Conservation (phyloP, 1,140 invertebrate genomes). For the Reticulitermes speratus region DNA sequence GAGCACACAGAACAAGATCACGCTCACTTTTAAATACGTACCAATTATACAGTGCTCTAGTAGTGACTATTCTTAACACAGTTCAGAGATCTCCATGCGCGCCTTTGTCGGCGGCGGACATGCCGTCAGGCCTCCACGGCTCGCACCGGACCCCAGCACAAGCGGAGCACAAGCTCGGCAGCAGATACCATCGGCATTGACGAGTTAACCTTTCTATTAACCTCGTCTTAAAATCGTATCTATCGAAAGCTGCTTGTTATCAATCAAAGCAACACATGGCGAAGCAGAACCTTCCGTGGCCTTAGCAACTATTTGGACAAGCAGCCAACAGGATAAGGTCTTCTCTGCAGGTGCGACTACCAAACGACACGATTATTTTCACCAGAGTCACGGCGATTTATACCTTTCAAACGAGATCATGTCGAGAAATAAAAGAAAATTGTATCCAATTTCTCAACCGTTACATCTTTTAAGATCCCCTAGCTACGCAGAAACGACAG, state of each 20-base stretch:
- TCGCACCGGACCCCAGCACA: not conserved
- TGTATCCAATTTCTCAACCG: too few species aligned
- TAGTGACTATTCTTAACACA: not conserved
- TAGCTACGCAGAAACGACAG: too few species aligned
- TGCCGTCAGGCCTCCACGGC: not conserved
- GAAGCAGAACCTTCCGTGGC: not conserved
- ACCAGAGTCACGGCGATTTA: not conserved
- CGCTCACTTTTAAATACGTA: not conserved
- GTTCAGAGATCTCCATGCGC: not conserved
- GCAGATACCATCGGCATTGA: not conserved
- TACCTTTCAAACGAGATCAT: not conserved
- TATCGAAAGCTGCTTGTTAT: not conserved
- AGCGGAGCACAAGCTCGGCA: not conserved
- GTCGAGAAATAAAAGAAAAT: not conserved
- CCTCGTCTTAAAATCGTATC: not conserved
- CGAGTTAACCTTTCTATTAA: slow-evolving; percentile 1
- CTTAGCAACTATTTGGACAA: not conserved
- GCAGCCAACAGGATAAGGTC: not conserved
- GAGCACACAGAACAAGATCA: too few species aligned
- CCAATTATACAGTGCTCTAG: not conserved
- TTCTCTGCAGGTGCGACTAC: not conserved
- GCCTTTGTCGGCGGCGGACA: too few species aligned
- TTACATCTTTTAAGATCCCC: too few species aligned
- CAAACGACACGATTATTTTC: not conserved
- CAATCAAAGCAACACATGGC: not conserved